phyloP scores from a whole-genome alignment of 1,140 invertebrate genomes.

The Planococcus citri region DNA sequence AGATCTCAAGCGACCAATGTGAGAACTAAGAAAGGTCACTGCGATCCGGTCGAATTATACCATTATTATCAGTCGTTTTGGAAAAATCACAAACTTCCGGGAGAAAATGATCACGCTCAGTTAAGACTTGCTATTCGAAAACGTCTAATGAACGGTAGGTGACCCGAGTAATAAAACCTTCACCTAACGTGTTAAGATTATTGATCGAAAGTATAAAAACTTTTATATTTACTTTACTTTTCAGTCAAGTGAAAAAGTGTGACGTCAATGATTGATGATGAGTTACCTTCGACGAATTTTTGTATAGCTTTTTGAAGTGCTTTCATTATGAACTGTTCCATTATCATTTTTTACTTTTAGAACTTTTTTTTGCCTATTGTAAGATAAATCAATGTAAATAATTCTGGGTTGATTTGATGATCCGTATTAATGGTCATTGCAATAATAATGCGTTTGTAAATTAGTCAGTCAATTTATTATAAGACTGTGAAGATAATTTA shows the following conservation, averaged over 20 bases:
- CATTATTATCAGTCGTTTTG: slow-evolving; percentile 23
- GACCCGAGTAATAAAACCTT: neutral
- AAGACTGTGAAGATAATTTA: too few species aligned
- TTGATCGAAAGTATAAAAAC: too few species aligned
- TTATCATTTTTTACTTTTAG: too few species aligned
- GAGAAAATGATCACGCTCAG: slow-evolving; percentile 23
- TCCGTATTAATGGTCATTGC: too few species aligned
- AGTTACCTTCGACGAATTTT: neutral
- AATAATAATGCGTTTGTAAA: too few species aligned
- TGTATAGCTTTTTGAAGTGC: too few species aligned
- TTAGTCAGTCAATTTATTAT: too few species aligned
- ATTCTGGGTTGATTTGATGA: too few species aligned
- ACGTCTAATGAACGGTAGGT: slow-evolving; percentile 4
- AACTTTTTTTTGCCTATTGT: too few species aligned
- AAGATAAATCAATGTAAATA: too few species aligned
- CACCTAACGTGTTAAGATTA: too few species aligned
- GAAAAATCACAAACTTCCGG: slow-evolving; percentile 22
- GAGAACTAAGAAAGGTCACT: slow-evolving; percentile 11
- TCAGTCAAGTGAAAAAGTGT: neutral
- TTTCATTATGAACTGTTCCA: too few species aligned
- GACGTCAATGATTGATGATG: neutral
- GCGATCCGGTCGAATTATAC: slow-evolving; percentile 24
- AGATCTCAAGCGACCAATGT: neutral
- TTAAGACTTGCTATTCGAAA: slow-evolving; percentile 5
- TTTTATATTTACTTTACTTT: neutral